Evolutionary conservation across 2,113 vertebrate genomes (phyloP).

Genomic region (Gila orcuttii): DNA sequence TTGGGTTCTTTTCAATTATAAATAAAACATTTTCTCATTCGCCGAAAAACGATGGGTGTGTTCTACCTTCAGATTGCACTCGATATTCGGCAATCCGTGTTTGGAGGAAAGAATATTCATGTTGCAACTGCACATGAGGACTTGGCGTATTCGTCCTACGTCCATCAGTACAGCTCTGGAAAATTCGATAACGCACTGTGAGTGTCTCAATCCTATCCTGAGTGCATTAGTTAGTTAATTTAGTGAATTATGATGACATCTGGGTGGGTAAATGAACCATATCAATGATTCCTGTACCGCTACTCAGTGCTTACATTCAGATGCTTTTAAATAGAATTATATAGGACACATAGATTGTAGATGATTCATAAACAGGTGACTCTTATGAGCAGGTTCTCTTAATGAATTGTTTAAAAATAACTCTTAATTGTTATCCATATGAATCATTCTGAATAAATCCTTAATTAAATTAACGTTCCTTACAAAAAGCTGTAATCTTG

Average conservation of each 20-base stretch:
- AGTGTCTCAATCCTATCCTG: slow-evolving; percentile 70
- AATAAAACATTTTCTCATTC: neutral
- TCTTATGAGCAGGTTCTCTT: neutral
- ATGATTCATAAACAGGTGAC: neutral
- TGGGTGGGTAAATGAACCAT: neutral
- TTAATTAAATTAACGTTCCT: neutral
- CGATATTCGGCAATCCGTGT: slow-evolving; percentile 98
- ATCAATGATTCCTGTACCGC: neutral
- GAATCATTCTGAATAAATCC: neutral
- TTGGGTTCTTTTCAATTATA: neutral
- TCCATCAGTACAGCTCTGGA: slow-evolving; percentile 99
- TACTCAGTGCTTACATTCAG: neutral
- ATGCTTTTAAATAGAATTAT: neutral
- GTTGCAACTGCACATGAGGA: slow-evolving; percentile 98
- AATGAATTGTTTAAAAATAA: neutral
- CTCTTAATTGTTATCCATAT: neutral
- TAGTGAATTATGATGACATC: neutral
- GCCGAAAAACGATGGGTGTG: neutral
- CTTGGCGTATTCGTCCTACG: slow-evolving; percentile 96
- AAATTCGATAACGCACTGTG: slow-evolving; percentile 98
- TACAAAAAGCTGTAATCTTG: neutral
- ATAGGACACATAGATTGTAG: neutral
- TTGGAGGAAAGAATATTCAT: slow-evolving; percentile 98
- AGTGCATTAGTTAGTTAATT: neutral
- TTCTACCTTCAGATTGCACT: slow-evolving; percentile 85